Evolutionary conservation across 1,140 invertebrate species (phyloP).

Genomic region (Ips typographus): DNA sequence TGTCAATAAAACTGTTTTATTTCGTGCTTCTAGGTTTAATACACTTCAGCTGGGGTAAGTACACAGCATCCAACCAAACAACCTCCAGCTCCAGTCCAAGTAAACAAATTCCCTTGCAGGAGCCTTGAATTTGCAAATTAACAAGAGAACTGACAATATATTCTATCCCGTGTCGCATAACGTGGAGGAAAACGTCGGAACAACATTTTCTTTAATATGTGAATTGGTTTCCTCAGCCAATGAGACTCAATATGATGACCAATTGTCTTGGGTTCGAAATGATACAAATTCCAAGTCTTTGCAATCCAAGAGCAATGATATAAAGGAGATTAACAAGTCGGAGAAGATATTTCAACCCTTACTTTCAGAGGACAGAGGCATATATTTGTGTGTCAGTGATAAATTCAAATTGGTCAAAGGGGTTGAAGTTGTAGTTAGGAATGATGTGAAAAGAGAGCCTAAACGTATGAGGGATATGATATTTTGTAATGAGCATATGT

Average conservation of each 20-base stretch:
- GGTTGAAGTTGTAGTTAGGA: constrained; percentile 40
- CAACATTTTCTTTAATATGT: constrained; percentile 46
- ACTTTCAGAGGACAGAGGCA: constrained; percentile 42
- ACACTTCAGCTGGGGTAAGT: constrained; percentile 4
- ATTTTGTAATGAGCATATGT: constrained; percentile 47
- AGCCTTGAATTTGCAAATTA: constrained; percentile 43
- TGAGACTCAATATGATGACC: constrained; percentile 42
- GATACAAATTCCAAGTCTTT: constrained; percentile 22
- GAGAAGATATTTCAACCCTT: constrained; percentile 45
- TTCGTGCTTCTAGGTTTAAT: constrained; percentile 16
- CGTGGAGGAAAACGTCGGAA: constrained; percentile 45
- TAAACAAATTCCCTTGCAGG: constrained; percentile 28
- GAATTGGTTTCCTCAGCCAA: constrained; percentile 42
- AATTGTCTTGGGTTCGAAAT: constrained; percentile 42
- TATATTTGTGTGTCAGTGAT: constrained; percentile 46
- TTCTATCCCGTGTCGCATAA: constrained; percentile 38
- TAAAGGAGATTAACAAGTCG: constrained; percentile 42
- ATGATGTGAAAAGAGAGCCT: constrained; percentile 31
- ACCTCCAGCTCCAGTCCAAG: neutral
- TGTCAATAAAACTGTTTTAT: constrained; percentile 14
- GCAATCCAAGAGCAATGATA: constrained; percentile 19
- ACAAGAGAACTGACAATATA: constrained; percentile 42
- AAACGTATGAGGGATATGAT: constrained; percentile 37
- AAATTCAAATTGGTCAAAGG: constrained; percentile 46
- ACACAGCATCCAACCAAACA: neutral